A percentile compares a stretch with the other conserved stretches of the same genome.
Evolutionary conservation across 2,888 invertebrate species (phyloP).

Genomic region (Tortrix viridana): DNA sequence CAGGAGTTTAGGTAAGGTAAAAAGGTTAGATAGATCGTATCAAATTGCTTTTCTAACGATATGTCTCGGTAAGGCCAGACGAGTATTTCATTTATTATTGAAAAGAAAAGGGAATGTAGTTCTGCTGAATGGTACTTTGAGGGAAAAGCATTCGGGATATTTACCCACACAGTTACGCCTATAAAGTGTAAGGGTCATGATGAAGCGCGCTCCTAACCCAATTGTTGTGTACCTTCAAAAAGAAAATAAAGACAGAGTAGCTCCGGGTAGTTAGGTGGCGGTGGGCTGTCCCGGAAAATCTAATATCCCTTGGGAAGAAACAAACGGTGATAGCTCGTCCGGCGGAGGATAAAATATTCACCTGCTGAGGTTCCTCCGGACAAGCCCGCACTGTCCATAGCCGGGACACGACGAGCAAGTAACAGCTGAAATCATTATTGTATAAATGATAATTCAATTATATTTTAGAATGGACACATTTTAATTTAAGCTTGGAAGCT

Average conservation of each 20-base stretch:
- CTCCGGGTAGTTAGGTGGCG: constrained; percentile 46
- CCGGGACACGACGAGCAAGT: too few relatives aligned
- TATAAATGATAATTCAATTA: too few relatives aligned
- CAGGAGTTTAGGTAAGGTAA: too few relatives aligned
- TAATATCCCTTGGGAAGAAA: constrained; percentile 68
- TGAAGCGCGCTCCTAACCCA: constrained; percentile 29
- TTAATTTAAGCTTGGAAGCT: too few relatives aligned
- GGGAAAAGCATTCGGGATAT: constrained; percentile 6
- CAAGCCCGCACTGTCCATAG: background rate
- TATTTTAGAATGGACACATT: too few relatives aligned
- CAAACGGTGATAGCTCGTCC: constrained; percentile 60
- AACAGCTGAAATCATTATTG: too few relatives aligned
- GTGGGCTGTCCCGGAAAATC: constrained; percentile 52
- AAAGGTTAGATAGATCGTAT: background rate
- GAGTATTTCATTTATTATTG: constrained; percentile 26
- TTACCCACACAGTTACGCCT: constrained; percentile 16
- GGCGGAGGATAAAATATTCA: constrained; percentile 67
- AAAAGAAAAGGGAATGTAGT: constrained; percentile 5
- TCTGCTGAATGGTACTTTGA: background rate
- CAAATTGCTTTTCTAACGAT: constrained; percentile 2
- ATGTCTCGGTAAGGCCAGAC: background rate
- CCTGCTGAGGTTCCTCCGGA: constrained; percentile 50
- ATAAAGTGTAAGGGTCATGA: constrained; percentile 26
- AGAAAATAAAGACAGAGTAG: constrained; percentile 55
- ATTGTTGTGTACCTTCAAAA: constrained; percentile 40